Conservation (phyloP, 2,797 vertebrate species). For the Semaprochilodus insignis region DNA sequence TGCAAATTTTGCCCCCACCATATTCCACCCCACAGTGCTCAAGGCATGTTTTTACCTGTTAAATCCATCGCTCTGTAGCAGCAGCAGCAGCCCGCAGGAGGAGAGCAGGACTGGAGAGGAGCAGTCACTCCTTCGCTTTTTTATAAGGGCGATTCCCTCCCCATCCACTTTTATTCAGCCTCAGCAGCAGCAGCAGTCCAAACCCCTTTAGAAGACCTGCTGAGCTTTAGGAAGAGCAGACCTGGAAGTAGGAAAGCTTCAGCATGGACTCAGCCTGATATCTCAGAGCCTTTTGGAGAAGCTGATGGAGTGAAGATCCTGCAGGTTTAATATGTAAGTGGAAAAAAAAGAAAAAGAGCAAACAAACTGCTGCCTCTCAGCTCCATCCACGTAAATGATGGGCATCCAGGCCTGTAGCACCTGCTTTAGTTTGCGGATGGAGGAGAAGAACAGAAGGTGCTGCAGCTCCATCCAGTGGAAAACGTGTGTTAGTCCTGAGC, state of each 20-base stretch:
- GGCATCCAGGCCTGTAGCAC: not conserved
- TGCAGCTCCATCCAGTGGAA: conserved; percentile 51
- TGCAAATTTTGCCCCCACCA: not conserved
- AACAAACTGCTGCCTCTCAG: not conserved
- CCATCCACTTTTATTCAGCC: not conserved
- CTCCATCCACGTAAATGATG: not conserved
- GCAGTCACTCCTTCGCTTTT: conserved; percentile 81
- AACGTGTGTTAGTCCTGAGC: not conserved
- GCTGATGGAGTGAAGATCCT: not conserved
- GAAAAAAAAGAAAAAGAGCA: not conserved
- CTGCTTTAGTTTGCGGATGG: conserved; percentile 9
- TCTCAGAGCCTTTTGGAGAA: not conserved
- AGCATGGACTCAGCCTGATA: not conserved
- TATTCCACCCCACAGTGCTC: not conserved
- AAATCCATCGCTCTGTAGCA: conserved; percentile 81
- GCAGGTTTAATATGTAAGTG: not conserved
- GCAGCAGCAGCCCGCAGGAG: conserved; percentile 23
- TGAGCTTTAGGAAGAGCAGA: not conserved
- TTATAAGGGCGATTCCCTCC: conserved; percentile 83
- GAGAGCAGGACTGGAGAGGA: conserved; percentile 18
- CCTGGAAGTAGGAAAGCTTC: not conserved
- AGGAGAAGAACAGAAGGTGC: conserved; percentile 18
- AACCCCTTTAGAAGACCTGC: not conserved
- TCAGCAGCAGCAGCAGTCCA: not conserved
- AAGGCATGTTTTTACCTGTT: conserved; percentile 82